Conservation (phyloP, 2,113 vertebrate species). For the Myotis davidii region DNA sequence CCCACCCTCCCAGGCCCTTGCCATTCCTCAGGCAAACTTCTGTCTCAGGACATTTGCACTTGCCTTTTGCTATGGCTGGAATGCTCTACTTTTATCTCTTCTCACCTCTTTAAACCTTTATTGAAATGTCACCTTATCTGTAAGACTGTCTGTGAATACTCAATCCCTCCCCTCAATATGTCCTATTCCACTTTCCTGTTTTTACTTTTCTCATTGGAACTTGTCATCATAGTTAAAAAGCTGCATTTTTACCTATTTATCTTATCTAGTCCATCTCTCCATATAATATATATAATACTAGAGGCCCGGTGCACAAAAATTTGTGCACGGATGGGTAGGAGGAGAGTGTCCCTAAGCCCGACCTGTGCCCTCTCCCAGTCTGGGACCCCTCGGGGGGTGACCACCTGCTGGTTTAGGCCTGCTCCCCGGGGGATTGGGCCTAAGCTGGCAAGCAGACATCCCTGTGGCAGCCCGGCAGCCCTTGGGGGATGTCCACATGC, state of each 20-base stretch:
- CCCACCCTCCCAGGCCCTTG: background rate
- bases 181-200: background rate
- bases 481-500: no score
- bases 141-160: background rate
- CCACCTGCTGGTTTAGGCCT: no score
- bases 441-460: no score
- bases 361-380: no score
- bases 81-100: background rate
- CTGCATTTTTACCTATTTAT: background rate
- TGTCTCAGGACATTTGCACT: background rate
- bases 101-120: background rate
- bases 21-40: background rate
- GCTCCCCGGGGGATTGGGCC: no score
- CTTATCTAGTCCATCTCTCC: background rate
- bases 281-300: background rate
- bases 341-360: no score
- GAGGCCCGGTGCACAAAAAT: no score
- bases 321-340: no score
- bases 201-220: constrained; percentile 1
- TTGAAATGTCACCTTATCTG: background rate
- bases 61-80: background rate
- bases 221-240: background rate
- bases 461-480: no score
- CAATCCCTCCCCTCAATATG: background rate
- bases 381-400: no score